Evolutionary conservation across 2,888 invertebrate species (phyloP), one percentile per base, ranked within the genome.

Genomic region (Sycophila texana): DNA sequence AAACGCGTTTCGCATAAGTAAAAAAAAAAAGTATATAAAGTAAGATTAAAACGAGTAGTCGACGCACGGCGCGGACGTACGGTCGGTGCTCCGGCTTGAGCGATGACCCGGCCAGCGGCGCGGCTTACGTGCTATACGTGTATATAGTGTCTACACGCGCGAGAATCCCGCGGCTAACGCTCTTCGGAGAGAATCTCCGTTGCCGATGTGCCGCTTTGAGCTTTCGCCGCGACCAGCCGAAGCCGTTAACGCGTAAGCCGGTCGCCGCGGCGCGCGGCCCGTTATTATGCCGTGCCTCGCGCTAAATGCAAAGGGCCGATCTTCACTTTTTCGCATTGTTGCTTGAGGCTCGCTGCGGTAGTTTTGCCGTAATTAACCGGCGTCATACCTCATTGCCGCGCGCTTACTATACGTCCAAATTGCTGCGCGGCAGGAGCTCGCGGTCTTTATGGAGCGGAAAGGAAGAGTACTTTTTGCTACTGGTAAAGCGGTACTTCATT

Each of bases 361-460:
- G 47, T 63, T 63, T 47, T 12, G 63, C 47, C 47, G 18, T 18
- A 63, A 63, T 63, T 63, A 63, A 10, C 39, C 39, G 39, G 39
- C 63, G 47, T 63, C 63, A 30, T 47, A 47, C 22, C 26, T 72
- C 47, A 51, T 60, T 60, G 30, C 49, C 26, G 16, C 51, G 72
- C n/a, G 49, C 53, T 68, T 68, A n/a, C n/a, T n/a, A n/a, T n/a
- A 55, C 18, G 55, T 30, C 12, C 3, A 14, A 16, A 3, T 16
- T 30, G 26, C 16, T 30, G 30, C 22, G 26, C 30, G 16, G 13
- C 14, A 14, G 14, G 14, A n/a, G 68, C n/a, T 68, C 30, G 16
- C 12, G 30, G n/a, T 12, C 10, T 67, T 51, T 18, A 20, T 12
- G 30, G 53, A 55, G 53, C 18, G 55, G 39, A 70, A 57, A 30